Percentiles rank a stretch among this genome's conserved stretches.
These are phyloP conservation scores for Tokudaia muenninki DNA, from an alignment of 2,797 vertebrate genomes.

Conservation along the genomic window DNA sequence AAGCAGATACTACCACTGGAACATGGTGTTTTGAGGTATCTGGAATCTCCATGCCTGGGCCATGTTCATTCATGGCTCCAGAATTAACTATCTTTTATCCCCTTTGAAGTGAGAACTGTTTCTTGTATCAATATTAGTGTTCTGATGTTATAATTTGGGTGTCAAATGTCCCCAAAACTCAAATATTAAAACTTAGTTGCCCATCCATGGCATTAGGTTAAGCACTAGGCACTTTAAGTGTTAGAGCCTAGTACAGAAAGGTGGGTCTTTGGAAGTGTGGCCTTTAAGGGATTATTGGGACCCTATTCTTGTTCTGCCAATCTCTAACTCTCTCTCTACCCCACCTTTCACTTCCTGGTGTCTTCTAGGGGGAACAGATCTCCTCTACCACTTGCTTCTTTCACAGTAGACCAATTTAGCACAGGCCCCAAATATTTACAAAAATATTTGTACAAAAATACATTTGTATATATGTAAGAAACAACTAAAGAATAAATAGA, in stretches of 20 bases:
- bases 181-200: background rate
- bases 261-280: background rate
- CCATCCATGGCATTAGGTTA: too few relatives aligned
- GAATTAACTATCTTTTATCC: background rate
- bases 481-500: background rate
- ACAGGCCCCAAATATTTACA: background rate
- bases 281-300: background rate
- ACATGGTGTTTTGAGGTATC: background rate
- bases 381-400: background rate
- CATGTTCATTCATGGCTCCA: background rate
- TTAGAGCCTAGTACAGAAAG: background rate
- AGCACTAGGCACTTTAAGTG: background rate
- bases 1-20: background rate
- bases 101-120: background rate
- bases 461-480: background rate
- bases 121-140: background rate
- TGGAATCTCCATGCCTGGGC: background rate
- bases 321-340: background rate
- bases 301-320: background rate
- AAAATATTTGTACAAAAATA: background rate
- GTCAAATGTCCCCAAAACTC: background rate
- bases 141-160: too few relatives aligned
- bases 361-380: background rate
- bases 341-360: background rate
- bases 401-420: background rate